A percentile compares a stretch with the other conserved stretches of the same genome.
Conservation (phyloP, 2,113 vertebrate genomes). For the Elaphurus davidianus region DNA sequence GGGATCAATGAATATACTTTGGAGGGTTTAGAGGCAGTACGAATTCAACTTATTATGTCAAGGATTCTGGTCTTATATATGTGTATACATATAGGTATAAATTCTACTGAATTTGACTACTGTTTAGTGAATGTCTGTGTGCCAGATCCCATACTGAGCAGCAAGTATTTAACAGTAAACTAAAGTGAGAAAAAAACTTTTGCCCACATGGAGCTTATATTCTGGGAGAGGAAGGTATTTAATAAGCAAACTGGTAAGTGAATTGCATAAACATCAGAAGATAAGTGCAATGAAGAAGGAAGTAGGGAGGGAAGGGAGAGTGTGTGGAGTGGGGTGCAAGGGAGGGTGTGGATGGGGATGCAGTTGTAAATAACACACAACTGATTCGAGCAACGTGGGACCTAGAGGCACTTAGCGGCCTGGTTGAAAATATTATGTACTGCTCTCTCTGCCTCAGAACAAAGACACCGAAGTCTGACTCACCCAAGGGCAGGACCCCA, state of each 20-base stretch:
- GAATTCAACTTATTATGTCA: not conserved
- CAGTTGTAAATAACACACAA: too few relatives aligned
- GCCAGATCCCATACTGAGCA: not conserved
- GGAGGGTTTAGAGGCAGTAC: not conserved
- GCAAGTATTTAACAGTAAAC: not conserved
- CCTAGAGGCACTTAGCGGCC: not conserved
- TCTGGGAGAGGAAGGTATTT: not conserved
- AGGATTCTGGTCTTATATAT: not conserved
- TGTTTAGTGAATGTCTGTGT: not conserved
- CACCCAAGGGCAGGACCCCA: not conserved
- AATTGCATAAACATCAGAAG: not conserved
- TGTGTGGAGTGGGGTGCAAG: too few relatives aligned
- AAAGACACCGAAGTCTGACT: not conserved
- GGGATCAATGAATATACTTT: not conserved
- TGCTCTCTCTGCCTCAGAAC: not conserved
- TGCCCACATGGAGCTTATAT: not conserved
- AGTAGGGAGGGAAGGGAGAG: not conserved
- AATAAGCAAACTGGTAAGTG: not conserved
- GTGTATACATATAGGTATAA: not conserved
- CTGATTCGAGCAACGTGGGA: not conserved
- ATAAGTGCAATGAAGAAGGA: not conserved
- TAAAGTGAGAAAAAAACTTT: not conserved
- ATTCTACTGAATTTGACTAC: not conserved
- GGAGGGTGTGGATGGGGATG: too few relatives aligned
- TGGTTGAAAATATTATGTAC: not conserved